phyloP scores from a whole-genome alignment of 2,113 vertebrate genomes.

The Anseranas semipalmata region DNA sequence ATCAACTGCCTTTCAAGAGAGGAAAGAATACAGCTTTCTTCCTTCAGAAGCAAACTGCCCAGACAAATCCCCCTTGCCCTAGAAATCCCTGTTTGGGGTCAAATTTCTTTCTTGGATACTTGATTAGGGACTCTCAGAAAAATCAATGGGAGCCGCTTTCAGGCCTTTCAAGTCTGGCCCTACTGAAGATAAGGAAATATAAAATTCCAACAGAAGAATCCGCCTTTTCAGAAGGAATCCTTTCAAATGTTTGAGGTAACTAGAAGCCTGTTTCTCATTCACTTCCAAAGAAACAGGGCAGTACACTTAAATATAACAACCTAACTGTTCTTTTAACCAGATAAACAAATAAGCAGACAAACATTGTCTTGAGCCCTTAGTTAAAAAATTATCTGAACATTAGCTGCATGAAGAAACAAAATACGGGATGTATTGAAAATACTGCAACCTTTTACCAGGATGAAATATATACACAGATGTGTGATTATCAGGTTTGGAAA shows the following conservation, averaged over 20 bases:
- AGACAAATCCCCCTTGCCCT: background rate
- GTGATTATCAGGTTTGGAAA: background rate
- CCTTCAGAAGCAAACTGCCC: background rate
- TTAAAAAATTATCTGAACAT: background rate
- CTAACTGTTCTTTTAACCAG: background rate
- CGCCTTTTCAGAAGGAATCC: background rate
- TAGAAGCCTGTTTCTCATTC: background rate
- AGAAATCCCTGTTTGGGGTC: background rate
- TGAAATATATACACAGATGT: background rate
- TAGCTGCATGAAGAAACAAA: background rate
- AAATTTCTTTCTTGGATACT: conserved; percentile 12
- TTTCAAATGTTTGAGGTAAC: background rate
- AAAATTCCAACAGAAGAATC: background rate
- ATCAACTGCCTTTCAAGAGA: background rate
- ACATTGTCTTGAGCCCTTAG: background rate
- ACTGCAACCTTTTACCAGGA: background rate
- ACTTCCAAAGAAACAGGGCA: background rate
- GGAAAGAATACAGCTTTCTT: background rate
- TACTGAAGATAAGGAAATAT: background rate
- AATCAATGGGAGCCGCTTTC: conserved; percentile 6
- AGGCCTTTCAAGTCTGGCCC: background rate
- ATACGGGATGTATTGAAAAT: background rate
- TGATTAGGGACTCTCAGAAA: conserved; percentile 14
- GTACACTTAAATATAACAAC: background rate
- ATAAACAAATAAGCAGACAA: background rate